Evolutionary conservation across 2,797 vertebrate species (phyloP).

Genomic region (Sebastes steindachneri): DNA sequence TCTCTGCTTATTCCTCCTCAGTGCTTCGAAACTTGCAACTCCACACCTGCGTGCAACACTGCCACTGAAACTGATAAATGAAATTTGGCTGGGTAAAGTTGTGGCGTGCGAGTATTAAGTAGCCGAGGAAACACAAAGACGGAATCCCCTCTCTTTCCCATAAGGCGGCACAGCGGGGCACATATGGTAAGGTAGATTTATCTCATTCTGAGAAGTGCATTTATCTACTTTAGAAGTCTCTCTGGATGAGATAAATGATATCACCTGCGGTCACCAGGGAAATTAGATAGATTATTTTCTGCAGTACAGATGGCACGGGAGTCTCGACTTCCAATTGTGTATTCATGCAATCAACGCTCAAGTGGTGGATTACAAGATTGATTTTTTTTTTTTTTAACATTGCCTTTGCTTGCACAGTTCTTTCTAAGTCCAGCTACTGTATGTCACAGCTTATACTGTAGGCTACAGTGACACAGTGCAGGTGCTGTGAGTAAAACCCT

Average conservation of each 20-base stretch:
- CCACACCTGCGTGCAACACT: not conserved
- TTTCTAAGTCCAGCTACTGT: not conserved
- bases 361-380: conserved; percentile 39
- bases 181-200: conserved; percentile 70
- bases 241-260: conserved; percentile 75
- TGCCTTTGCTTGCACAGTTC: conserved; percentile 3
- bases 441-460: not conserved
- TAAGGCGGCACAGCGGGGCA: conserved; percentile 53
- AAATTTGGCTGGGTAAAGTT: conserved; percentile 26
- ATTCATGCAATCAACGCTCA: conserved; percentile 58
- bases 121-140: conserved; percentile 3
- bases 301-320: conserved; percentile 68
- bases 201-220: conserved; percentile 70
- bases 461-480: not conserved
- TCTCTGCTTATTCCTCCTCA: not conserved
- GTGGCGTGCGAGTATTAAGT: conserved; percentile 15
- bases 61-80: conserved; percentile 28
- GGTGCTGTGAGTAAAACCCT: not conserved
- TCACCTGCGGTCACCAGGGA: conserved; percentile 74
- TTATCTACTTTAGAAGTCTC: conserved; percentile 75
- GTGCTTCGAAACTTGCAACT: not conserved
- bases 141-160: conserved; percentile 30
- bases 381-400: conserved; percentile 25
- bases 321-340: conserved; percentile 50
- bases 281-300: conserved; percentile 80